Evolutionary conservation across 2,797 vertebrate species (phyloP).

Genomic region (Remorina albescens): DNA sequence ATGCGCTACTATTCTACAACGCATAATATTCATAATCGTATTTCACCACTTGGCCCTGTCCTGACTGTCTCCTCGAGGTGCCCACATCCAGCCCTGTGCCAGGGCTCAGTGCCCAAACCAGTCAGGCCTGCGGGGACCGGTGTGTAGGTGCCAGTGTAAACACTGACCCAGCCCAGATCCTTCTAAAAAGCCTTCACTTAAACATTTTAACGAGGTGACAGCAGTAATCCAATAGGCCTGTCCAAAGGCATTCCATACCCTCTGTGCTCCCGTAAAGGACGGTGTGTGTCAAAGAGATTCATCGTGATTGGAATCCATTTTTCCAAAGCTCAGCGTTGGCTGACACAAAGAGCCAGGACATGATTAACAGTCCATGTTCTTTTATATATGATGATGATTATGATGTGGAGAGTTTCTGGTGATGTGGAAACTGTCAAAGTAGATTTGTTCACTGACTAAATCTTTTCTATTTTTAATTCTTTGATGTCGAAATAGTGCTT

Average conservation of each 20-base stretch:
- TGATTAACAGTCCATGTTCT: constrained; percentile 47
- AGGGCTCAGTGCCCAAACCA: constrained; percentile 57
- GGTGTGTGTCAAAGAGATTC: constrained; percentile 26
- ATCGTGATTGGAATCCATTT: constrained; percentile 59
- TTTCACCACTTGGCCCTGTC: constrained; percentile 57
- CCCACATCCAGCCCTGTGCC: constrained; percentile 53
- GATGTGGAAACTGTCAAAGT: constrained; percentile 36
- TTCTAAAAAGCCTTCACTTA: constrained; percentile 75
- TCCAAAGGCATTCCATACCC: constrained; percentile 45
- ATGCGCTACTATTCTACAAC: constrained; percentile 21
- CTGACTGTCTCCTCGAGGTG: constrained; percentile 50
- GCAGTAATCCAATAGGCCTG: constrained; percentile 59
- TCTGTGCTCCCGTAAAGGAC: constrained; percentile 46
- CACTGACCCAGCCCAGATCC: constrained; percentile 66
- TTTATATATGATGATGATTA: constrained; percentile 42
- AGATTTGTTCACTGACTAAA: constrained; percentile 26
- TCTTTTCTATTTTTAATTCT: constrained; percentile 10
- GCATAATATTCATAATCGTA: constrained; percentile 45
- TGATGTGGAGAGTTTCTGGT: constrained; percentile 27
- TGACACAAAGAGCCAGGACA: constrained; percentile 21
- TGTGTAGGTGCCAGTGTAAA: constrained; percentile 74
- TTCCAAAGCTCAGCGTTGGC: constrained; percentile 35
- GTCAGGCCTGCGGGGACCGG: constrained; percentile 49
- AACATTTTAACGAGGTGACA: constrained; percentile 80
- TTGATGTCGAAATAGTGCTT: constrained; percentile 20